Evolutionary conservation across 2,113 vertebrate species (phyloP).

Genomic region (Cynocephalus volans): DNA sequence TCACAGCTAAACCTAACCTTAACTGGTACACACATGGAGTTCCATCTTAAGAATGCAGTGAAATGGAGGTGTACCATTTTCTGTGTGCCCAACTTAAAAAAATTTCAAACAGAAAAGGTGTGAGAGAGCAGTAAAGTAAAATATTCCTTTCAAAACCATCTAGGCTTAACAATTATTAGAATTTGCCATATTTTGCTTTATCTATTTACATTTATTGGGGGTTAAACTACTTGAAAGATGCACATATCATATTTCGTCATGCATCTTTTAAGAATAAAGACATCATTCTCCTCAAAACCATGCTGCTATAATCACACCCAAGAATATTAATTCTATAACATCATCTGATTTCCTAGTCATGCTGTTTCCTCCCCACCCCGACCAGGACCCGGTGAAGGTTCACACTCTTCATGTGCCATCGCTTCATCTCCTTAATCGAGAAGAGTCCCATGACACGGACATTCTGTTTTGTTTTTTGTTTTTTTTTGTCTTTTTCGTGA

Average conservation of each 20-base stretch:
- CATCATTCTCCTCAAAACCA: not conserved
- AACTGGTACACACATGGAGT: not conserved
- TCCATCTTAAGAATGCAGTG: not conserved
- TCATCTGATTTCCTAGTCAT: not conserved
- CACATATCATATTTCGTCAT: too few relatives aligned
- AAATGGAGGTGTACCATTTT: not conserved
- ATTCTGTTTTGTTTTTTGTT: too few relatives aligned
- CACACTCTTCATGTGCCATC: fast-evolving
- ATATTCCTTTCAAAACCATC: not conserved
- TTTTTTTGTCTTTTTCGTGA: too few relatives aligned
- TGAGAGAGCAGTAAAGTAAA: not conserved
- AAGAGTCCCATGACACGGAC: not conserved
- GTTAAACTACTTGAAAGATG: not conserved
- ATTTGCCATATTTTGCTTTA: too few relatives aligned
- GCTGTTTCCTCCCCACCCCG: too few relatives aligned
- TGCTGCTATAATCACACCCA: not conserved
- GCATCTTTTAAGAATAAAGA: not conserved
- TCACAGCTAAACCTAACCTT: not conserved
- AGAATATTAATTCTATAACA: not conserved
- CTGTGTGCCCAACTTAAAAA: not conserved
- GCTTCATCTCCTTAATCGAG: not conserved
- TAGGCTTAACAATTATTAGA: not conserved
- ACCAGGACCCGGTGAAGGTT: not conserved
- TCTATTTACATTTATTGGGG: not conserved
- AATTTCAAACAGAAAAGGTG: not conserved